Percentiles rank a stretch among this genome's conserved stretches.
Conservation (phyloP, 2,113 vertebrate species). For the Protobothrops flavoviridis region DNA sequence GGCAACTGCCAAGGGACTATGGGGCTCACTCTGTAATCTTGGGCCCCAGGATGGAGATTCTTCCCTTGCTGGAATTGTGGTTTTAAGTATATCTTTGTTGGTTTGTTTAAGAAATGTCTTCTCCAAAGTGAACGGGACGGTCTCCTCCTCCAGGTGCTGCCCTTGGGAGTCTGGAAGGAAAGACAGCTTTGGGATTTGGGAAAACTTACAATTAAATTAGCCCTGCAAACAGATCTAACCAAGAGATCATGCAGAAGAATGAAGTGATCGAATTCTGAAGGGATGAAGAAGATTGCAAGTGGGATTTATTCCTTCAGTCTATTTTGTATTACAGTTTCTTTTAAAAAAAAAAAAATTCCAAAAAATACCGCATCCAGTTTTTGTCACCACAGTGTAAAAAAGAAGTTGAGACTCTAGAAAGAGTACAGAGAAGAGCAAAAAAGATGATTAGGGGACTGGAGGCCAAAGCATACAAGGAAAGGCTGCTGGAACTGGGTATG, state of each 20-base stretch:
- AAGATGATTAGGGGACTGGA: no score
- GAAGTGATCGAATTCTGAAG: not conserved
- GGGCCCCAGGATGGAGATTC: not conserved
- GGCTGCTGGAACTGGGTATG: no score
- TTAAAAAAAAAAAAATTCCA: no score
- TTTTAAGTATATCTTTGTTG: not conserved
- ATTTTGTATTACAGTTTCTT: not conserved
- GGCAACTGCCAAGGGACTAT: constrained; percentile 12
- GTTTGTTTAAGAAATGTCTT: not conserved
- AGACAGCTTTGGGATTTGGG: constrained; percentile 1
- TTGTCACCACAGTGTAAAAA: no score
- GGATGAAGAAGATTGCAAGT: not conserved
- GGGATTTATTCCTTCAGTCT: not conserved
- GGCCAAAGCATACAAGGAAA: no score
- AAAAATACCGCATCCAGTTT: no score
- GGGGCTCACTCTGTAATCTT: not conserved
- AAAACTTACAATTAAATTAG: constrained; percentile 7
- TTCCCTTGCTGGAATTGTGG: not conserved
- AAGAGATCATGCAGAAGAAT: not conserved
- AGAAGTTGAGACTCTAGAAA: no score
- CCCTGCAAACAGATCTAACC: not conserved
- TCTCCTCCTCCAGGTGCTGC: not conserved
- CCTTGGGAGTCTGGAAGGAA: not conserved
- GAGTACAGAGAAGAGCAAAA: no score
- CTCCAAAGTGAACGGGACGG: not conserved